Percentiles rank a stretch among this genome's conserved stretches.
These are phyloP conservation scores for Unio delphinus DNA, from an alignment of 2,888 invertebrate genomes.

Conservation along the genomic window DNA sequence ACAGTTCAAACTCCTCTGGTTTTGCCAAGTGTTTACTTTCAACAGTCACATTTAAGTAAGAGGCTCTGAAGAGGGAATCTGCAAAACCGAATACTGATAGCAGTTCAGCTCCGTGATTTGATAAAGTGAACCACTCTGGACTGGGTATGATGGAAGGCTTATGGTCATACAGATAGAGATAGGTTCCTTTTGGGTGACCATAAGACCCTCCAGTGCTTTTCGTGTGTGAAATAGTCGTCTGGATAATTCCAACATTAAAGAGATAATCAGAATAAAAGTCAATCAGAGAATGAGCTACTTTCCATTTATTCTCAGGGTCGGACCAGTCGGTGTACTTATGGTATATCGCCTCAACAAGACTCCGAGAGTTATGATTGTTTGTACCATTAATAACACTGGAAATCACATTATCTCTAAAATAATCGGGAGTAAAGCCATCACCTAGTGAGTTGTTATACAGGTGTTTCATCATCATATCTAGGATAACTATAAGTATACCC, in stretches of 20 bases:
- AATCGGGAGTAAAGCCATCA: conserved; percentile 11
- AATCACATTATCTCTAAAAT: conserved; percentile 20
- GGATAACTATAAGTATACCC: conserved; percentile 7
- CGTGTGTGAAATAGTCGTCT: conserved; percentile 21
- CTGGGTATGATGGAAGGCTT: conserved; percentile 82
- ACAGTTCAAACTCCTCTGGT: conserved; percentile 84
- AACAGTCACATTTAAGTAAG: conserved; percentile 84
- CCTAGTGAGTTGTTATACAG: conserved; percentile 8
- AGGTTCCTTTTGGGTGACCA: conserved; percentile 5
- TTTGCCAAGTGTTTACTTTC: conserved; percentile 74
- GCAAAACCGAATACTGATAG: conserved; percentile 87
- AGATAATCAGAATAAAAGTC: conserved; percentile 35
- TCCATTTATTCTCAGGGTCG: conserved; percentile 9
- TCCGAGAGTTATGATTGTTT: conserved; percentile 5
- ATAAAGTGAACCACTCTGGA: conserved; percentile 93
- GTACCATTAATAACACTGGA: conserved; percentile 20
- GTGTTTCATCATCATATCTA: conserved; percentile 17
- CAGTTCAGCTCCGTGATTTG: conserved; percentile 95
- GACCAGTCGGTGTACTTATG: conserved; percentile 37
- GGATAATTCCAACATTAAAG: conserved; percentile 28
- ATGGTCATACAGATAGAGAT: conserved; percentile 72
- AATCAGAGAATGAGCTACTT: conserved; percentile 15
- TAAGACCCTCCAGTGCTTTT: not conserved
- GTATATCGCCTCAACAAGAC: conserved; percentile 13
- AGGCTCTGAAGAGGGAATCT: conserved; percentile 74